A percentile compares a stretch with the other conserved stretches of the same genome.
Conservation (phyloP, 2,888 invertebrate species). For the Arge pagana region DNA sequence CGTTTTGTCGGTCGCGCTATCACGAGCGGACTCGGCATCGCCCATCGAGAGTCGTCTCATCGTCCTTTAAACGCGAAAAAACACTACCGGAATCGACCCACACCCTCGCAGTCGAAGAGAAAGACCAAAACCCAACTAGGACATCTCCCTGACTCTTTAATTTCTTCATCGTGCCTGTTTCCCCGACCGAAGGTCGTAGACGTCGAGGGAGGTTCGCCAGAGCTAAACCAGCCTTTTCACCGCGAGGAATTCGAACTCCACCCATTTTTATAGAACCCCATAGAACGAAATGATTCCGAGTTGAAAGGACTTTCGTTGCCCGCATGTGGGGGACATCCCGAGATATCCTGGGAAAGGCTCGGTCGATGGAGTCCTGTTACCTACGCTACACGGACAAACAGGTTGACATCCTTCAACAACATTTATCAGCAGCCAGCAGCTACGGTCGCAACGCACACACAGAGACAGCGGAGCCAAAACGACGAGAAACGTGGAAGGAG, state of each 20-base stretch:
- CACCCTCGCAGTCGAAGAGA: too few relatives aligned
- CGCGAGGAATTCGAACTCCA: constrained; percentile 2
- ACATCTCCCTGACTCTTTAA: constrained; percentile 15
- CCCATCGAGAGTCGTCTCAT: too few relatives aligned
- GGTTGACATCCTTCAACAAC: constrained; percentile 40
- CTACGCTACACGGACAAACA: constrained; percentile 33
- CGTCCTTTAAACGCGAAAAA: too few relatives aligned
- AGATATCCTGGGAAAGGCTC: constrained; percentile 34
- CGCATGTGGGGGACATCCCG: constrained; percentile 17
- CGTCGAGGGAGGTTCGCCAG: too few relatives aligned
- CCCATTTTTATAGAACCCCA: constrained; percentile 2
- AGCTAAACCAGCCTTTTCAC: too few relatives aligned
- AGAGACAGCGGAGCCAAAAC: too few relatives aligned
- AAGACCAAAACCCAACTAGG: too few relatives aligned
- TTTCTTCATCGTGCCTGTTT: too few relatives aligned
- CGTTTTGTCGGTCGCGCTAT: too few relatives aligned
- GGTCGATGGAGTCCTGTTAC: constrained; percentile 31
- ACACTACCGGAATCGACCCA: neutral
- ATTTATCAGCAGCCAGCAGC: constrained; percentile 33
- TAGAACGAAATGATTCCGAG: constrained; percentile 16
- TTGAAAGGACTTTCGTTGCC: constrained; percentile 17
- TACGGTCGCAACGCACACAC: neutral
- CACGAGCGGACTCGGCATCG: too few relatives aligned
- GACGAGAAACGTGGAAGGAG: too few relatives aligned
- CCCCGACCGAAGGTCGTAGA: too few relatives aligned